A percentile compares a stretch with the other conserved stretches of the same genome.
Evolutionary conservation across 2,113 vertebrate genomes (phyloP).

Genomic region (Bufo bufo): DNA sequence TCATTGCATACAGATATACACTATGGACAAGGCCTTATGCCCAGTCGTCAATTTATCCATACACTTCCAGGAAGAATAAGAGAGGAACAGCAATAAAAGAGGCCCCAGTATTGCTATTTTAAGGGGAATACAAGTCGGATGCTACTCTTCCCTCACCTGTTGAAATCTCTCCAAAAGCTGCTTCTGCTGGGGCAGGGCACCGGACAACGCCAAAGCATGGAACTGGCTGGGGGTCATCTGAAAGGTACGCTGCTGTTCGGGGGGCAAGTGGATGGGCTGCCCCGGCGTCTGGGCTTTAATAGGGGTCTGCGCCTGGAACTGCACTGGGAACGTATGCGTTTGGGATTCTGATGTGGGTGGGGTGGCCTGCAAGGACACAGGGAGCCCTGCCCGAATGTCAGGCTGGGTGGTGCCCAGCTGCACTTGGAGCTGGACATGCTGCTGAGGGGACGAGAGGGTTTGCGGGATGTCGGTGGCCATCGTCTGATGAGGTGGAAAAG

Average conservation of each 20-base stretch:
- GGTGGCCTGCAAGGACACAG: slow-evolving; percentile 46
- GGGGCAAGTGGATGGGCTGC: slow-evolving; percentile 71
- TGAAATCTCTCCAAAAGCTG: slow-evolving; percentile 86
- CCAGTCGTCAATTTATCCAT: background rate
- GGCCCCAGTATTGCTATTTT: too few relatives aligned
- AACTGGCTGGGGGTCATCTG: slow-evolving; percentile 82
- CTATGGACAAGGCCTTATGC: background rate
- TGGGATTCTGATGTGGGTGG: slow-evolving; percentile 57
- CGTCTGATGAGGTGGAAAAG: slow-evolving; percentile 61
- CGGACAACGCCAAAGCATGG: slow-evolving; percentile 77
- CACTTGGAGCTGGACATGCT: slow-evolving; percentile 58
- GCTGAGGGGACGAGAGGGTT: slow-evolving; percentile 34
- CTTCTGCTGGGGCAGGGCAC: slow-evolving; percentile 80
- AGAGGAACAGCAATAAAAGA: background rate
- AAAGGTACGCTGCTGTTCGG: slow-evolving; percentile 83
- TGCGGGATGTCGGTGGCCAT: slow-evolving; percentile 60
- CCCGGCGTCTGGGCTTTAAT: slow-evolving; percentile 74
- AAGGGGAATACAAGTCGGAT: background rate
- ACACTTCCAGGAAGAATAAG: background rate
- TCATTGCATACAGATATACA: background rate
- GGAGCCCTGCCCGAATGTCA: slow-evolving; percentile 54
- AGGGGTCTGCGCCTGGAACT: slow-evolving; percentile 69
- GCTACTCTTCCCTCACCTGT: slow-evolving; percentile 74
- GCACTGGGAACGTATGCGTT: slow-evolving; percentile 73
- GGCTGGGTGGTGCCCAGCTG: slow-evolving; percentile 37